Percentiles rank a stretch among this genome's conserved stretches.
phyloP scores from a whole-genome alignment of 2,113 vertebrate species.

The Myrmophylax atrothorax region DNA sequence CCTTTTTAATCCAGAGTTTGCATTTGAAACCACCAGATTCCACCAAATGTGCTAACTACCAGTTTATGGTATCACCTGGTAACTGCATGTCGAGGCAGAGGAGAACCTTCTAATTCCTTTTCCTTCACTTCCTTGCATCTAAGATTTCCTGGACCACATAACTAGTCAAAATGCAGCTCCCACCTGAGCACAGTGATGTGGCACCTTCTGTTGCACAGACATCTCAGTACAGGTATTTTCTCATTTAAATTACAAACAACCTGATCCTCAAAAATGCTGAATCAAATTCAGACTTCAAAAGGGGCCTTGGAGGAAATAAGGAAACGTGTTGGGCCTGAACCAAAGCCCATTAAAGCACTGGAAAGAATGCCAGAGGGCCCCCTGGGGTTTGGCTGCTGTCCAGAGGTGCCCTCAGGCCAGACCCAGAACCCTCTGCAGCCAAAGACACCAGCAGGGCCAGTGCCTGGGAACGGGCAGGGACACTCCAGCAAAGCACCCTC shows the following conservation, averaged over 20 bases:
- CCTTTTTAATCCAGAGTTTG: constrained; percentile 63
- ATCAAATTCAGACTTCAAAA: neutral
- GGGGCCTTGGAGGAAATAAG: neutral
- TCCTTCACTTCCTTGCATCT: constrained; percentile 44
- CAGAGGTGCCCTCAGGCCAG: rapidly evolving
- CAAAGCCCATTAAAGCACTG: neutral
- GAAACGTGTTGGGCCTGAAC: neutral
- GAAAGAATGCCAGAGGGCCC: rapidly evolving
- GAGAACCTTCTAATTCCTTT: constrained; percentile 65
- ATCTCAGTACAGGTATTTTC: neutral
- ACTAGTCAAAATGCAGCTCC: constrained; percentile 33
- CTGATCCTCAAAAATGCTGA: neutral
- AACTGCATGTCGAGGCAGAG: constrained; percentile 7
- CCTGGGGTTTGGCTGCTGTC: neutral
- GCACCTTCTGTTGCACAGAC: neutral
- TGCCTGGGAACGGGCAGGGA: neutral
- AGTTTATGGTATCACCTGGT: constrained; percentile 74
- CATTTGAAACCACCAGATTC: constrained; percentile 71
- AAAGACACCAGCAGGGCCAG: neutral
- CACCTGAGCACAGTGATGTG: neutral
- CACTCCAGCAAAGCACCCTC: neutral
- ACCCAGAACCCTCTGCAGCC: neutral
- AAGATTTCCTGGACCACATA: constrained; percentile 1
- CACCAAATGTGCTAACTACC: constrained; percentile 61
- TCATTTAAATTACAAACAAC: neutral